Evolutionary conservation across 2,888 invertebrate species (phyloP), one percentile per base, ranked within the genome.

Genomic region (Limnephilus auricula): DNA sequence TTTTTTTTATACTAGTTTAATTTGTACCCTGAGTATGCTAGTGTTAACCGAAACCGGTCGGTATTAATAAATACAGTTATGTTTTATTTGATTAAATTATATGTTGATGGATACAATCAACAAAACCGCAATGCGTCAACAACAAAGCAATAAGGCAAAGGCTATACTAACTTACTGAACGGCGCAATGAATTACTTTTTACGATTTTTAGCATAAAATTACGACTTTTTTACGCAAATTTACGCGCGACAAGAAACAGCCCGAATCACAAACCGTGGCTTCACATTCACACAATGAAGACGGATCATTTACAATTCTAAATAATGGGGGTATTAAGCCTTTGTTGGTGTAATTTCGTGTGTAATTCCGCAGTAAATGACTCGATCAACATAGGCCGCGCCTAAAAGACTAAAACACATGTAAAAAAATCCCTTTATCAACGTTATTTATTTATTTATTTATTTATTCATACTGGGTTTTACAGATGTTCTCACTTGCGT

Each of bases 121-220:
- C 65, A 65, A n/a, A 65, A 65, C 65, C 65, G 65, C 65, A 65
- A 65, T 65, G 65, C 65, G 65, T 65, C 65, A 65, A n/a, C 65
- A 50, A 50, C 50, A 25, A 18, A 18, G 18, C 50, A 65, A 65
- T 65, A n/a, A 65, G 25, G 65, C 65, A n/a, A n/a, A 25, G 0
- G 25, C 65, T 65, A 9, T 25, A 65, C 65, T n/a, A 65, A 65
- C 65, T 65, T 65, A 9, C 25, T 25, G 65, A 65, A 65, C n/a
- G 6, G 25, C 65, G 25, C 65, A 25, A 65, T 65, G 25, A 65
- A 65, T 65, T 65, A 65, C 25, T 25, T 65, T 65, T 65, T 65
- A 65, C 65, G 65, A 65, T 65, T 65, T 65, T 65, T n/a, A 65
- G 9, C 65, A 65, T 9, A n/a, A 65, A 65, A 65, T 65, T 65